Evolutionary conservation across 92 coral and sea anemone species (phyloP), one percentile per base, ranked within the genome.

Genomic region (Plumapathes pennacea): DNA sequence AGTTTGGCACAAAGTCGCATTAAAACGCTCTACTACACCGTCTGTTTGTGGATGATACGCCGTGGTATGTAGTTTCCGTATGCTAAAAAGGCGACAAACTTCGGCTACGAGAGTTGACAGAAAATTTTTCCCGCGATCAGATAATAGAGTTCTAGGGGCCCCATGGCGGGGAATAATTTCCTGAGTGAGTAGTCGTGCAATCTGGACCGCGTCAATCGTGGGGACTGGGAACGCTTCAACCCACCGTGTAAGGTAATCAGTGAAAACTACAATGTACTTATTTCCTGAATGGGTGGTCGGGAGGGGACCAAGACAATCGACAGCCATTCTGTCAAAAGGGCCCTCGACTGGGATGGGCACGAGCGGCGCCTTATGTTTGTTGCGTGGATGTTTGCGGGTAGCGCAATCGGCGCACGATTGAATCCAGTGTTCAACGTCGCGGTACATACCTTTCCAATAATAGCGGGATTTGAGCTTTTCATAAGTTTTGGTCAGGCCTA

Each of bases 141-240:
- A 62, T 9, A 78, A 33, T 17, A 78, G 20, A 0, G 57, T 50
- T 9, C 50, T 42, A 2, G 84, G 72, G 2, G 84, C 51, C 0
- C 77, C 71, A 31, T 77, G 77, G 5, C 85, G 10, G 3, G 78
- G 52, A 30, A 78, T 69, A 0, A 78, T 46, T 34, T 86, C 84
- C 6, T 70, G 54, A 0, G 71, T 57, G 10, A 86, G 31, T 3
- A 81, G 23, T 3, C 61, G 46, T 12, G 80, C 96, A 9, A 77
- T 62, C 4, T 71, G 76, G 0, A 67, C 15, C 2, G 89, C 83
- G 0, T 67, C 72, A 0, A 60, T 67, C 27, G 36, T 62, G 22
- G 63, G 56, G 10, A 86, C 74, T 9, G 89, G 45, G 15, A 86
- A 86, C 10, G 59, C 79, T 43, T 86, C 95, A 4, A 75, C 73